Conservation (phyloP, 2,113 vertebrate species). For the Ciconia stormi region DNA sequence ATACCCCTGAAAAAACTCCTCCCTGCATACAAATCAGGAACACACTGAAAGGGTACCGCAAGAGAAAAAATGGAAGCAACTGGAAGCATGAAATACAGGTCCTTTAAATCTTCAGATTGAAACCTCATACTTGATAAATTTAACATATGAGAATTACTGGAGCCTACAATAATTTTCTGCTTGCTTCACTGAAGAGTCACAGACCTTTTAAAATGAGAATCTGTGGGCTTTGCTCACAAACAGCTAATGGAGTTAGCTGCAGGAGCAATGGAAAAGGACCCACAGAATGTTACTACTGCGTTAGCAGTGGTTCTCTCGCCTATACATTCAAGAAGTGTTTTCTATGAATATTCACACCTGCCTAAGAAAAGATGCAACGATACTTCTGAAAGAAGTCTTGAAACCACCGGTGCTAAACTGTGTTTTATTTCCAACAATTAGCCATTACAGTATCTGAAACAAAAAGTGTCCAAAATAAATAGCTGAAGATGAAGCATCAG, state of each 20-base stretch:
- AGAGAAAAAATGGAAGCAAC: neutral
- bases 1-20: rapidly evolving
- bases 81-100: neutral
- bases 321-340: neutral
- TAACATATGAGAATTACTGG: neutral
- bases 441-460: conserved; percentile 34
- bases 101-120: neutral
- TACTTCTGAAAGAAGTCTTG: neutral
- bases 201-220: neutral
- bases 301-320: neutral
- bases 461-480: conserved; percentile 60
- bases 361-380: neutral
- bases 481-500: conserved; percentile 25
- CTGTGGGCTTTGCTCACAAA: neutral
- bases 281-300: neutral
- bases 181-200: neutral
- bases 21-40: neutral
- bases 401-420: conserved; percentile 3
- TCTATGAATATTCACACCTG: neutral
- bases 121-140: neutral
- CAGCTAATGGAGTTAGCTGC: neutral
- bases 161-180: neutral
- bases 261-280: neutral
- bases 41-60: neutral
- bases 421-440: conserved; percentile 50